A percentile compares a stretch with the other conserved stretches of the same genome.
These are phyloP conservation scores for Emmelina monodactyla DNA, from an alignment of 2,888 invertebrate genomes.

Conservation along the genomic window DNA sequence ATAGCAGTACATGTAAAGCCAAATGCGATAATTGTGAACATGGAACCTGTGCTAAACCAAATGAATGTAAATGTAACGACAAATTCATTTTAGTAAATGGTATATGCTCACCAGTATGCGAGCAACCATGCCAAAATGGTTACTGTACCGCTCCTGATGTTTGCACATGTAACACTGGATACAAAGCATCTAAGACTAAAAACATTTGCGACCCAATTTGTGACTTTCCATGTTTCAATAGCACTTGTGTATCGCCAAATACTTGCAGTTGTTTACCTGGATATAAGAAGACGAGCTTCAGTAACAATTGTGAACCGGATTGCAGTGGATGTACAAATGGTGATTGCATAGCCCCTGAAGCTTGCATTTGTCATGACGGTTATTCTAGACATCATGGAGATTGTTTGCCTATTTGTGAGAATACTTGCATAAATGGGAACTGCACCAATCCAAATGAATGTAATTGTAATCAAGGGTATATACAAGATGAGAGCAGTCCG, in stretches of 20 bases:
- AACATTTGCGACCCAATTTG: conserved; percentile 18
- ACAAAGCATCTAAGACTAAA: conserved; percentile 18
- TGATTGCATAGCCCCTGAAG: conserved; percentile 14
- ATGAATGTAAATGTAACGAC: conserved; percentile 20
- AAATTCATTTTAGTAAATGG: neutral
- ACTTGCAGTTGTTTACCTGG: conserved; percentile 25
- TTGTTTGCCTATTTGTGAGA: conserved; percentile 15
- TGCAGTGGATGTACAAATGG: conserved; percentile 8
- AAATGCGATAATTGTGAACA: conserved; percentile 21
- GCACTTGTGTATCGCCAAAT: conserved; percentile 28
- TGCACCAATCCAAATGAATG: conserved; percentile 17
- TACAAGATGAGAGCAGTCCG: too few species aligned
- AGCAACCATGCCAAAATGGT: conserved; percentile 29
- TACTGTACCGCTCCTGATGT: conserved; percentile 34
- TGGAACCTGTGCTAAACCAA: conserved; percentile 22
- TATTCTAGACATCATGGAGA: conserved; percentile 7
- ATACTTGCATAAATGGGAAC: conserved; percentile 15
- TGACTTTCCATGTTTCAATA: conserved; percentile 32
- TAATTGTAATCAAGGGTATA: conserved; percentile 14
- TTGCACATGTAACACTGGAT: conserved; percentile 42
- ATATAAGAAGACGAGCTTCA: conserved; percentile 8
- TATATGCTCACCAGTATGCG: conserved; percentile 19
- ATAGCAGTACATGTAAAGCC: conserved; percentile 8
- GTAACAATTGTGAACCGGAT: neutral
- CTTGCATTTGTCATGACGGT: conserved; percentile 14